These are phyloP conservation scores for Polymixis flavicincta DNA, from an alignment of 2,888 invertebrate species.

Conservation along the genomic window DNA sequence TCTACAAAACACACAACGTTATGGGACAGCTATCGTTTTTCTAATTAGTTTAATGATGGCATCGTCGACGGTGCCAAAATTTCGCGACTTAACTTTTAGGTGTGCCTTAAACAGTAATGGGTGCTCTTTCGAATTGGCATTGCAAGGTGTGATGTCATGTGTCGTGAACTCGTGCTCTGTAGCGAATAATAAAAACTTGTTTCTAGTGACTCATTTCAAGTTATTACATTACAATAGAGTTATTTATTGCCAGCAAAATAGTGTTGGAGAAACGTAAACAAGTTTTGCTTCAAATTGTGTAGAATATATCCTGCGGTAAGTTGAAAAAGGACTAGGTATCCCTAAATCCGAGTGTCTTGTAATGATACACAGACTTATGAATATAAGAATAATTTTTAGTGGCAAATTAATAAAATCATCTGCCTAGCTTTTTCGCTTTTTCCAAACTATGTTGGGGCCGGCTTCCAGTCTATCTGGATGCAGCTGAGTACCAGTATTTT, in stretches of 20 bases:
- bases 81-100: slow-evolving; percentile 4
- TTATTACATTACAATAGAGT: not conserved
- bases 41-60: slow-evolving; percentile 37
- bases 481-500: no score
- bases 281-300: not conserved
- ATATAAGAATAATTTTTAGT: no score
- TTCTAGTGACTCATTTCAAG: slow-evolving; percentile 27
- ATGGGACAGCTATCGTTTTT: slow-evolving; percentile 29
- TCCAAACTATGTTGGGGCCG: no score
- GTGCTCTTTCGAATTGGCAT: slow-evolving; percentile 16
- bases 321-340: no score
- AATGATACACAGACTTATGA: no score
- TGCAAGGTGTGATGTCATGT: slow-evolving; percentile 34
- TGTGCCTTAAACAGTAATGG: slow-evolving; percentile 7
- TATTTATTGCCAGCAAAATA: not conserved
- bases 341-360: not conserved
- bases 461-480: no score
- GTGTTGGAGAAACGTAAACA: not conserved
- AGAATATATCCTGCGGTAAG: no score
- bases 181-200: slow-evolving; percentile 22
- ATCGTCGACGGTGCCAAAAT: slow-evolving; percentile 40
- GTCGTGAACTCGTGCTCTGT: slow-evolving; percentile 17
- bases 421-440: no score
- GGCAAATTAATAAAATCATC: no score
- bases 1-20: slow-evolving; percentile 58